Conservation (phyloP, 1,140 invertebrate species). For the Zeugodacus cucurbitae region DNA sequence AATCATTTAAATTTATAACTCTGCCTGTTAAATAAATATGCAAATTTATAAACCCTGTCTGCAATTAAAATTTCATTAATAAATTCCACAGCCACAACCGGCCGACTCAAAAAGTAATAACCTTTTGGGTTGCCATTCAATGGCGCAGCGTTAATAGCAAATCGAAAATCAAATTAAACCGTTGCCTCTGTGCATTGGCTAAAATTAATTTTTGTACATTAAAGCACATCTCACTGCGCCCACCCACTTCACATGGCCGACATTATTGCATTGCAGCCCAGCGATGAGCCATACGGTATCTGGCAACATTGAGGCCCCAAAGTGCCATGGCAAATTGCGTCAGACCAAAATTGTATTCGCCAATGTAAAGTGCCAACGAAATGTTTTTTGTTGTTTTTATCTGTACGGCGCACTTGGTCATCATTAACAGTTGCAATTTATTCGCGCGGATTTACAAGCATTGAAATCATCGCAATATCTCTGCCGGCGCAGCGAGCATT, state of each 20-base stretch:
- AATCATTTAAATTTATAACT: too few species aligned
- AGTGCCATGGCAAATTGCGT: not conserved
- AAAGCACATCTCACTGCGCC: not conserved
- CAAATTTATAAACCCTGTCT: not conserved
- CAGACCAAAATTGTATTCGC: not conserved
- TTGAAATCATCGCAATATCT: not conserved
- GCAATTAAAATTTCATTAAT: constrained; percentile 18
- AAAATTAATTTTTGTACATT: not conserved
- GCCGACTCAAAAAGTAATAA: not conserved
- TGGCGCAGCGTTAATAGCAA: not conserved
- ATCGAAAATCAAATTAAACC: not conserved
- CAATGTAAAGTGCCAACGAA: not conserved
- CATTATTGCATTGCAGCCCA: not conserved
- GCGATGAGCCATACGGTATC: not conserved
- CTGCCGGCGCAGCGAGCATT: not conserved
- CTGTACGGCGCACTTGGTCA: not conserved
- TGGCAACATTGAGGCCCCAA: not conserved
- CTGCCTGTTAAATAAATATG: too few species aligned
- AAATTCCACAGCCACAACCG: not conserved
- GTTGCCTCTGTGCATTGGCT: not conserved
- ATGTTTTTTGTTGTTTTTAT: not conserved
- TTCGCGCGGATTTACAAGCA: not conserved
- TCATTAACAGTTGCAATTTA: constrained; percentile 13
- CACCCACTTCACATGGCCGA: too few species aligned
- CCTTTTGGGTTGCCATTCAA: not conserved